phyloP scores from a whole-genome alignment of 2,888 invertebrate species.

The Seladonia tumulorum region DNA sequence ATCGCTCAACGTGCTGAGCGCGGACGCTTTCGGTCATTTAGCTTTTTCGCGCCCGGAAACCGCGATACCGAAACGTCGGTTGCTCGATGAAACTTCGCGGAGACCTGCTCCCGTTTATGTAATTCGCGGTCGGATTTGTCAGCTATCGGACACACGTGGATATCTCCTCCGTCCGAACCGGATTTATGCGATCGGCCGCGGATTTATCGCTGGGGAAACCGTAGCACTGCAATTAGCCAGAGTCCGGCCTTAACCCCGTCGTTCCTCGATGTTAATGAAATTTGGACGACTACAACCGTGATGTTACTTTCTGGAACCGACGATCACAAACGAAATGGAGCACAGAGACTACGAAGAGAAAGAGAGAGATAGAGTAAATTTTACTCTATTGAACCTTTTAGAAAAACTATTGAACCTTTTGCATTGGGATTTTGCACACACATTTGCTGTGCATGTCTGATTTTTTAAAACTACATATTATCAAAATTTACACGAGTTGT shows the following conservation, averaged over 20 bases:
- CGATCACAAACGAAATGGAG: background rate
- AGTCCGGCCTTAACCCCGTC: conserved; percentile 34
- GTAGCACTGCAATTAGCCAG: conserved; percentile 27
- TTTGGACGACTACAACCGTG: background rate
- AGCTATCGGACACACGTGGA: conserved; percentile 20
- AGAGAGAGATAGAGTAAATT: background rate
- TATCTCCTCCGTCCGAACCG: background rate
- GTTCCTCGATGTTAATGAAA: background rate
- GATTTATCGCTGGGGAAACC: conserved; percentile 51
- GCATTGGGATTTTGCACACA: background rate
- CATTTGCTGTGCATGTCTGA: background rate
- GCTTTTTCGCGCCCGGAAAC: background rate
- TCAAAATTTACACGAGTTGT: background rate
- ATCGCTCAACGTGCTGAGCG: background rate
- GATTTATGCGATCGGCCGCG: conserved; percentile 42
- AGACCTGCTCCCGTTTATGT: conserved; percentile 50
- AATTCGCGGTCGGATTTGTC: conserved; percentile 56
- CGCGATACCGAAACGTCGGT: background rate
- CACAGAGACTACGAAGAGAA: background rate
- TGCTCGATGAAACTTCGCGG: conserved; percentile 14
- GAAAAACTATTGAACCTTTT: background rate
- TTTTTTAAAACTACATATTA: background rate
- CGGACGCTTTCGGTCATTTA: conserved; percentile 44
- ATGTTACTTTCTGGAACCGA: background rate
- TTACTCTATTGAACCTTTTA: too few species aligned